phyloP scores from a whole-genome alignment of 2,888 invertebrate species.

The Petrolisthes manimaculis region DNA sequence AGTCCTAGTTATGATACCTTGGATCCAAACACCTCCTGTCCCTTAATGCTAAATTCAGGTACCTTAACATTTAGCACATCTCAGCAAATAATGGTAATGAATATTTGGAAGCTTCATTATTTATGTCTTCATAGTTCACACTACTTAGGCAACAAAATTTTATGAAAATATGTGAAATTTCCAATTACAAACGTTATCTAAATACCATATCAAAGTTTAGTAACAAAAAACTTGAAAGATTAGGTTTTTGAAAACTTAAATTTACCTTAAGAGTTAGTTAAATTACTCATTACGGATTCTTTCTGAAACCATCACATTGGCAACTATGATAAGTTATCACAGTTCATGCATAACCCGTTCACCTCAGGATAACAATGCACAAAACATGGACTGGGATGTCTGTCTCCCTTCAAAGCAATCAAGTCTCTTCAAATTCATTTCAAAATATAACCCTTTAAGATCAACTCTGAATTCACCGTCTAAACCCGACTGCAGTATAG shows the following conservation, averaged over 20 bases:
- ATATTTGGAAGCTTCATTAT: slow-evolving; percentile 17
- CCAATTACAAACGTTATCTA: slow-evolving; percentile 1
- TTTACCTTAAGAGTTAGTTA: slow-evolving; percentile 15
- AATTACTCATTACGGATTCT: slow-evolving; percentile 38
- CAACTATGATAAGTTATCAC: slow-evolving; percentile 52
- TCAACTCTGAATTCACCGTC: slow-evolving; percentile 24
- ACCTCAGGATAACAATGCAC: slow-evolving; percentile 38
- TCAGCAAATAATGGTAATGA: slow-evolving; percentile 31
- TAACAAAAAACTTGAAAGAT: background rate
- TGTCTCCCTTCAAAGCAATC: slow-evolving; percentile 22
- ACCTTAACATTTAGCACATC: slow-evolving; percentile 59
- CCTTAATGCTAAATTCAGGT: slow-evolving; percentile 60
- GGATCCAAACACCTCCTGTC: slow-evolving; percentile 45
- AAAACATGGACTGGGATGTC: slow-evolving; percentile 48
- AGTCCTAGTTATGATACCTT: slow-evolving; percentile 33
- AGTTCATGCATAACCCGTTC: slow-evolving; percentile 50
- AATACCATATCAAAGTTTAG: background rate
- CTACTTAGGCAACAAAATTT: background rate
- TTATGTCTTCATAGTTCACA: slow-evolving; percentile 31
- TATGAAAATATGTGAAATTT: background rate
- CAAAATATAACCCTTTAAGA: slow-evolving; percentile 37
- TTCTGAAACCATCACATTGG: slow-evolving; percentile 46
- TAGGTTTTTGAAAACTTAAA: slow-evolving; percentile 16
- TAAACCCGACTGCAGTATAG: no score
- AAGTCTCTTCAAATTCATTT: slow-evolving; percentile 31